phyloP scores from a whole-genome alignment of 2,888 invertebrate species.

The Drosophila cognata region DNA sequence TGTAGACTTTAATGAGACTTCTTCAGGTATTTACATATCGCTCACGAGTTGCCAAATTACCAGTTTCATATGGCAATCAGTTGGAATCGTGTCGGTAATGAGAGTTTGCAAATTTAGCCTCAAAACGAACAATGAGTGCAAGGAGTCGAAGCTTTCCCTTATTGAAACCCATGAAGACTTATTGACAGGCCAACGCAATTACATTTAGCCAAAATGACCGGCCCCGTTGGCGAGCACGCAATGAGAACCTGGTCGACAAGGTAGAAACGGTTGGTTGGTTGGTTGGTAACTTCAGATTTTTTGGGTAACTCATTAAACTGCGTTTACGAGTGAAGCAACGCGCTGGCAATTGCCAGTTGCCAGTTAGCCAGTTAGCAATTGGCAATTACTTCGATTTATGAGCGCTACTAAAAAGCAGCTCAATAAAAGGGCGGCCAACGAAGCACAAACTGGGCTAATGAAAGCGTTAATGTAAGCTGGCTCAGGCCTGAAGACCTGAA shows the following conservation, averaged over 20 bases:
- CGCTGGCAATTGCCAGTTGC: conserved; percentile 43
- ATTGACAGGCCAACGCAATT: conserved; percentile 70
- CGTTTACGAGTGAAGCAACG: conserved; percentile 66
- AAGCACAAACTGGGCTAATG: conserved; percentile 76
- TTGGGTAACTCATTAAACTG: conserved; percentile 67
- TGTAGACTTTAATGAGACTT: conserved; percentile 28
- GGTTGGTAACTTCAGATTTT: conserved; percentile 17
- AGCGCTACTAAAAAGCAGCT: conserved; percentile 51
- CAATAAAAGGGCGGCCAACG: conserved; percentile 60
- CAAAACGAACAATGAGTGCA: conserved; percentile 42
- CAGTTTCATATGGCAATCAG: conserved; percentile 45
- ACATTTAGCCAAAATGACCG: conserved; percentile 71
- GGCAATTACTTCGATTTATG: conserved; percentile 71
- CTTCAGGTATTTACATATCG: conserved; percentile 54
- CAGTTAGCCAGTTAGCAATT: conserved; percentile 42
- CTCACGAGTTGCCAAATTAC: conserved; percentile 62
- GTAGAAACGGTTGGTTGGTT: neutral
- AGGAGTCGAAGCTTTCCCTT: conserved; percentile 55
- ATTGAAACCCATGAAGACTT: conserved; percentile 71
- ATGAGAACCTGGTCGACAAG: conserved; percentile 26
- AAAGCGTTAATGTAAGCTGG: conserved; percentile 70
- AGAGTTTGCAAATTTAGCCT: conserved; percentile 45
- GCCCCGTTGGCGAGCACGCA: conserved; percentile 68
- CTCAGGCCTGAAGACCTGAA: conserved; percentile 7
- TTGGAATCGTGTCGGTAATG: conserved; percentile 74